Evolutionary conservation across 2,797 vertebrate species (phyloP).

Genomic region (Sebastes paucispinis): DNA sequence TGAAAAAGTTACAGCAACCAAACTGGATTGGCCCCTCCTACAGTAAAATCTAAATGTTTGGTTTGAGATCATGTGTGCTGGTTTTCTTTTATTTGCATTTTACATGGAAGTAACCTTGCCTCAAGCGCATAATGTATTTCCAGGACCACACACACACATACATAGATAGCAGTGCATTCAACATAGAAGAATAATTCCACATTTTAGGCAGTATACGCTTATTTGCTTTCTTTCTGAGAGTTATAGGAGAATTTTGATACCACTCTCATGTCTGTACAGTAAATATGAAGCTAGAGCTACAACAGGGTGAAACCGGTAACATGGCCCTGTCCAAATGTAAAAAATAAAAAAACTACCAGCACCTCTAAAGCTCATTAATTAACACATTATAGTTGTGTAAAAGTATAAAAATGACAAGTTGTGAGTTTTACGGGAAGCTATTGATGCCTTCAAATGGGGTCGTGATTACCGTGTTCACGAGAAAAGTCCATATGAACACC

Average conservation of each 20-base stretch:
- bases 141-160: conserved; percentile 7
- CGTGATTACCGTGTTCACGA: too few relatives aligned
- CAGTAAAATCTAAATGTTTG: conserved; percentile 25
- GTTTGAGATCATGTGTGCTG: conserved; percentile 24
- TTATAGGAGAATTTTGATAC: background rate
- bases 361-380: background rate
- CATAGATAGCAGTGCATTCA: background rate
- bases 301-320: background rate
- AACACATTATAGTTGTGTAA: background rate
- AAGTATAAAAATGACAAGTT: background rate
- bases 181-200: background rate
- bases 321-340: background rate
- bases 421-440: background rate
- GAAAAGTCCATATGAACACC: too few relatives aligned
- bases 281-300: background rate
- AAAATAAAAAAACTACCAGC: background rate
- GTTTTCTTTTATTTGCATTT: conserved; percentile 26
- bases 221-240: background rate
- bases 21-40: conserved; percentile 15
- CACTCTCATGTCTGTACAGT: background rate
- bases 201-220: background rate
- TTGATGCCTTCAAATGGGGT: too few relatives aligned
- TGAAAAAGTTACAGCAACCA: background rate
- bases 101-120: conserved; percentile 11
- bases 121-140: conserved; percentile 11